Percentiles rank a stretch among this genome's conserved stretches.
phyloP scores from a whole-genome alignment of 2,113 vertebrate genomes.

The Mustelus asterias region DNA sequence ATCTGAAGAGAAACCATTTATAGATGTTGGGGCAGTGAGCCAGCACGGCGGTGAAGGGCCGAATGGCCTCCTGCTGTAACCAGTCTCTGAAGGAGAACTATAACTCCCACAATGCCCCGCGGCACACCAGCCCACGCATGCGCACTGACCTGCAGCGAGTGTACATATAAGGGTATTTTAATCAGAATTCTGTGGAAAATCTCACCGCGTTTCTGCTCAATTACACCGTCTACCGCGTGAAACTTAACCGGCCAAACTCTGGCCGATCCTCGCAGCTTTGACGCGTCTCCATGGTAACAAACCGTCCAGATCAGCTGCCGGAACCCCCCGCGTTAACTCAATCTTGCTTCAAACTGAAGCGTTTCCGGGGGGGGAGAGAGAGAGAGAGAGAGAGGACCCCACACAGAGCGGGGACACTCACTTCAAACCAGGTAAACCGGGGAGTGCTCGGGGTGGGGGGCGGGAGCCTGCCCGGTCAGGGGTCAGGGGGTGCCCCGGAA shows the following conservation, averaged over 20 bases:
- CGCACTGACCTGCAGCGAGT: neutral
- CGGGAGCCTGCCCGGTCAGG: rapidly evolving
- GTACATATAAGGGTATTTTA: neutral
- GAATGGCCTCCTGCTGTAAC: neutral
- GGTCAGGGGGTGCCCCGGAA: neutral
- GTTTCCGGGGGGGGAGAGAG: neutral
- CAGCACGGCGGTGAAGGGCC: neutral
- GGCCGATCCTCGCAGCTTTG: neutral
- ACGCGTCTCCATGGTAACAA: neutral
- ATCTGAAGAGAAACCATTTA: neutral
- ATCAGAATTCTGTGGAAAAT: no score
- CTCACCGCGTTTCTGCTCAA: no score
- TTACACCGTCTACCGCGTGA: neutral
- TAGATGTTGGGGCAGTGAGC: neutral
- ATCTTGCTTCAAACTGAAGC: neutral
- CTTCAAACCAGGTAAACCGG: no score
- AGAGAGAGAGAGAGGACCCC: no score
- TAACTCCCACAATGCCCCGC: neutral
- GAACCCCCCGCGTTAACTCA: neutral
- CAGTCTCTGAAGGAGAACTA: neutral
- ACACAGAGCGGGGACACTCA: no score
- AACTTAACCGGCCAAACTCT: neutral
- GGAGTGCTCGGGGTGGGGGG: no score
- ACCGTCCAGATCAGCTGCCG: neutral
- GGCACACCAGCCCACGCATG: no score